phyloP scores from a whole-genome alignment of 2,113 vertebrate genomes.

The Isurus oxyrinchus region DNA sequence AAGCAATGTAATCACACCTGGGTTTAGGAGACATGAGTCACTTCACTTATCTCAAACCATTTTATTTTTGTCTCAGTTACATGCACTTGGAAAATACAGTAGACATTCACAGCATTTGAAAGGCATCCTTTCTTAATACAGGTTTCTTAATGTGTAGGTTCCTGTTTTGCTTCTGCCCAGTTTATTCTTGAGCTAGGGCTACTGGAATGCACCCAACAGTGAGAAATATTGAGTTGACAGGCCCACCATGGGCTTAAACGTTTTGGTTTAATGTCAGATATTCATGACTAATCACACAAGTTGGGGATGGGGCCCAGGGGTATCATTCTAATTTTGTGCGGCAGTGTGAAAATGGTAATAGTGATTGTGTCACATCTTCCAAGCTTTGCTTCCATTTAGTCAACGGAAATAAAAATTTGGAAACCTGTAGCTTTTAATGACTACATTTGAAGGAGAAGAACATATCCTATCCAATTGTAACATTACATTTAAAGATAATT shows the following conservation, averaged over 20 bases:
- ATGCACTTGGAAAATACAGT: not conserved
- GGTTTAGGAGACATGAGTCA: not conserved
- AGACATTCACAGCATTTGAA: not conserved
- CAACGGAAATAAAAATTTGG: not conserved
- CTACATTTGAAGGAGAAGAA: not conserved
- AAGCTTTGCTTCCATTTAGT: not conserved
- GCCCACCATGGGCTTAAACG: not conserved
- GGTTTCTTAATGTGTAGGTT: not conserved
- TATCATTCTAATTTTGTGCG: not conserved
- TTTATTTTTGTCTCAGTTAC: not conserved
- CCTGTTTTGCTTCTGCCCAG: not conserved
- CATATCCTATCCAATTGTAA: not conserved
- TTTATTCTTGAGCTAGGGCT: not conserved
- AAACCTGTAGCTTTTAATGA: not conserved
- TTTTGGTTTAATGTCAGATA: not conserved
- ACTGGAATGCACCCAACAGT: not conserved
- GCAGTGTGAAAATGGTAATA: not conserved
- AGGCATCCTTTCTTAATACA: not conserved
- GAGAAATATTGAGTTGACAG: not conserved
- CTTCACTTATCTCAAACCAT: not conserved
- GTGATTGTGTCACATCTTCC: not conserved
- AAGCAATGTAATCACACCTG: not conserved
- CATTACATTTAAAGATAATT: not conserved
- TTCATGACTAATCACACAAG: not conserved
- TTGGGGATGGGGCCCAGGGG: not conserved